These are phyloP conservation scores for Cataglyphis hispanica DNA, from an alignment of 1,140 invertebrate species.

Conservation along the genomic window DNA sequence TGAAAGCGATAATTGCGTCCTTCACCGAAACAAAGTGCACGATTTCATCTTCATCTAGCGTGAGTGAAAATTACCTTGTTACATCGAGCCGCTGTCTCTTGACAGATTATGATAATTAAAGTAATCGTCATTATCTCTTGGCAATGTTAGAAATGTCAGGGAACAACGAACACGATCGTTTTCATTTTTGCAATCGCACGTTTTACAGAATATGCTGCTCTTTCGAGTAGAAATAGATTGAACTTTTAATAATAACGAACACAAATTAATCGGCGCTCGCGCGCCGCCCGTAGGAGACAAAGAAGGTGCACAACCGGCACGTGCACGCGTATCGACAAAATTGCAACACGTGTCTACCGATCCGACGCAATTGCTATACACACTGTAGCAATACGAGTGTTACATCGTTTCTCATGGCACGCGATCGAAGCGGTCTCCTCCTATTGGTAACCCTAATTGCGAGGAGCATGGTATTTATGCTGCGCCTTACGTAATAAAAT, in stretches of 20 bases:
- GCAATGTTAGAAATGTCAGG: constrained; percentile 45
- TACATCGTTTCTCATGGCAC: constrained; percentile 69
- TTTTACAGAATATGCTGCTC: neutral
- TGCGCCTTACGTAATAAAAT: constrained; percentile 69
- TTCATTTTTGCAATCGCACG: neutral
- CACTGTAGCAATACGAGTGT: constrained; percentile 71
- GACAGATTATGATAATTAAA: constrained; percentile 61
- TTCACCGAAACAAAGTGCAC: constrained; percentile 43
- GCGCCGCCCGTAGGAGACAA: constrained; percentile 17
- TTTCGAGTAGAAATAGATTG: constrained; percentile 9
- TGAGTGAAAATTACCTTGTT: constrained; percentile 54
- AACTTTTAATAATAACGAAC: constrained; percentile 54
- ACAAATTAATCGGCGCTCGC: constrained; percentile 42
- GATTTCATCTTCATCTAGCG: constrained; percentile 48
- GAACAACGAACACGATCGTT: constrained; percentile 6
- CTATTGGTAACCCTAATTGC: constrained; percentile 73
- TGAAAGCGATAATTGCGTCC: constrained; percentile 52
- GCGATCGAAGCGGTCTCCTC: constrained; percentile 69
- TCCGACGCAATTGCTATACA: constrained; percentile 71
- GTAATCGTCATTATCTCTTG: constrained; percentile 42
- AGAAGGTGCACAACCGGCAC: constrained; percentile 28
- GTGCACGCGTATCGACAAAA: constrained; percentile 41
- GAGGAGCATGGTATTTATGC: constrained; percentile 69
- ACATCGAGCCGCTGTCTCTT: constrained; percentile 30
- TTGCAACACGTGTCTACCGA: constrained; percentile 52